Evolutionary conservation across 1,140 invertebrate genomes (phyloP).

Genomic region (Heliconius himera): DNA sequence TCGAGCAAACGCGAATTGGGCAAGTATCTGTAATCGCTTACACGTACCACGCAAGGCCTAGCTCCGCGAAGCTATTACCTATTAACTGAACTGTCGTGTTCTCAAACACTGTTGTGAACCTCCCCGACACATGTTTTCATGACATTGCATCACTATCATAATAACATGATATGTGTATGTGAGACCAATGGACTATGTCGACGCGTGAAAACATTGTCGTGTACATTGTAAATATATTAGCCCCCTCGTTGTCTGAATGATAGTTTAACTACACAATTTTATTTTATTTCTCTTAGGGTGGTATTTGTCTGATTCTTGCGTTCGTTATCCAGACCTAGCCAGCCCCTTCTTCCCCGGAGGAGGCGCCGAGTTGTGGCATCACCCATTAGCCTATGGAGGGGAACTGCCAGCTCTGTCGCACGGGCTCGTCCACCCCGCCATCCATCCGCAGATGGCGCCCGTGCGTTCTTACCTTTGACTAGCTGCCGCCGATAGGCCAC

Average conservation of each 20-base stretch:
- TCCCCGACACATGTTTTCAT: constrained; percentile 69
- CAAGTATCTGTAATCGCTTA: constrained; percentile 79
- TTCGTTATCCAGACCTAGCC: constrained; percentile 88
- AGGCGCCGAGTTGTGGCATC: constrained; percentile 95
- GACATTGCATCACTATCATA: constrained; percentile 39
- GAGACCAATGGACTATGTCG: constrained; percentile 15
- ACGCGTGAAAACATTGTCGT: constrained; percentile 62
- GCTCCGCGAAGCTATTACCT: constrained; percentile 73
- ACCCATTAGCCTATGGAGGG: constrained; percentile 90
- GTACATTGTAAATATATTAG: constrained; percentile 69
- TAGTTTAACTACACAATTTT: not conserved
- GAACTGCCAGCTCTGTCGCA: constrained; percentile 93
- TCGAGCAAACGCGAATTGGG: constrained; percentile 71
- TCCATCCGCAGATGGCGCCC: constrained; percentile 97
- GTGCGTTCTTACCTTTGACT: constrained; percentile 98
- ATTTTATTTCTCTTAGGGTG: not conserved
- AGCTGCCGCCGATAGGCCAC: constrained; percentile 94
- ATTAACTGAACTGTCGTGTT: constrained; percentile 71
- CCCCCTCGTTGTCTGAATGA: constrained; percentile 36
- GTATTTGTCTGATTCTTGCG: constrained; percentile 25
- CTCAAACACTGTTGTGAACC: constrained; percentile 61
- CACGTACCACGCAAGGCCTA: constrained; percentile 79
- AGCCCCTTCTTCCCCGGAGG: constrained; percentile 95
- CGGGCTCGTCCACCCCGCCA: constrained; percentile 95
- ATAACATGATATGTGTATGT: constrained; percentile 18